Evolutionary conservation across 2,113 vertebrate species (phyloP), one percentile per base, ranked within the genome.

Genomic region (Cariama cristata): DNA sequence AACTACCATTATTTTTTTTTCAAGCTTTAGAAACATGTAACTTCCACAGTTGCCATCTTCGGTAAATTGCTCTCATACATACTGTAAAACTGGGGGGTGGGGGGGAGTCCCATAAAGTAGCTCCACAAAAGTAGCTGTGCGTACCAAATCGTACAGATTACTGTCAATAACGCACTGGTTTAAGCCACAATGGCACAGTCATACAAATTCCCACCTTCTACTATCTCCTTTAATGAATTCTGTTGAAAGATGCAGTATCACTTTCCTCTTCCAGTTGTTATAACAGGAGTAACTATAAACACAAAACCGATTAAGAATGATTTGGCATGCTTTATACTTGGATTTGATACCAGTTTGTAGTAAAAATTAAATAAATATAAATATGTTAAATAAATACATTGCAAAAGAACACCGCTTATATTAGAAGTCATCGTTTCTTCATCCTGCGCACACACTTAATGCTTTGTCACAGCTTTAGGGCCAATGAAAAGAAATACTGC

Each of bases 331-430:
- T 96, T 96, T 89, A 81, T 82, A 97, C 88, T 68, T 90, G 74
- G 83, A 95, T 88, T 88, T 53, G 95, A 93, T 96, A 97, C 86
- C 72, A 79, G 79, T 69, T 93, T 95, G 80, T 96, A 95, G 92
- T 98, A 98, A 98, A 98, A 98, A 97, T 98, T 98, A 98, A 98
- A 98, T 98, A 98, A 98, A 98, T 98, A 98, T 98, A 98, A 98
- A 98, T 98, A 98, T 40, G 77, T 97, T 98, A 97, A 98, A 98
- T 98, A 98, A 98, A 98, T 98, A 98, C 8, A 69, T 73, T 66
- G 93, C 86, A 97, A 96, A 97, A 96, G 93, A 97, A 95, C 63
- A 93, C 52, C 64, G 32, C 52, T 62, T 86, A 44, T 28, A 33
- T 64, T 55, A 92, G 80, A 75, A 68, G 52, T 93, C n/a, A 94